Evolutionary conservation across 2,113 vertebrate species (phyloP).

Genomic region (Pluvianellus socialis): DNA sequence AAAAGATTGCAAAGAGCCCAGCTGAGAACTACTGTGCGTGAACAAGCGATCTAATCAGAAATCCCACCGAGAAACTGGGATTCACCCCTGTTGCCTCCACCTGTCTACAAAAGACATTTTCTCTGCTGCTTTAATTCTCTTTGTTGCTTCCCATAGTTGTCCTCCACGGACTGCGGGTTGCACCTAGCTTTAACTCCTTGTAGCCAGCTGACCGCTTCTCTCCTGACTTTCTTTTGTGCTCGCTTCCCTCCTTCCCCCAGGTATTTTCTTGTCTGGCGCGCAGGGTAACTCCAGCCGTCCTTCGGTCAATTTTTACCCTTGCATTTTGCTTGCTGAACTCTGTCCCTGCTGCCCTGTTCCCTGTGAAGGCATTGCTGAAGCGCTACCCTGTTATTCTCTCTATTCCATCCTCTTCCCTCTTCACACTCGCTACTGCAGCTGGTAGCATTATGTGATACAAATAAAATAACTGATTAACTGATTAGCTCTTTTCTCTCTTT

Average conservation of each 20-base stretch:
- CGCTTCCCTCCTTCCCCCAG: not conserved
- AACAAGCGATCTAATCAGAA: not conserved
- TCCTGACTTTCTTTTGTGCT: not conserved
- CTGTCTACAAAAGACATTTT: not conserved
- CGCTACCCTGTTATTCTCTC: not conserved
- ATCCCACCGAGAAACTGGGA: not conserved
- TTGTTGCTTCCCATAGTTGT: not conserved
- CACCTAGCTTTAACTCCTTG: not conserved
- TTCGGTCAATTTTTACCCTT: not conserved
- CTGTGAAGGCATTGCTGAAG: not conserved
- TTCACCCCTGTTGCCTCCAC: not conserved
- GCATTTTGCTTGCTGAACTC: not conserved
- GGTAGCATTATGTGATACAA: constrained; percentile 55
- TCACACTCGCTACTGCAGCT: constrained; percentile 19
- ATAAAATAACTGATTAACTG: constrained; percentile 69
- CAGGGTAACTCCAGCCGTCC: not conserved
- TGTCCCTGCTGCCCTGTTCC: not conserved
- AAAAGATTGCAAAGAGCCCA: not conserved
- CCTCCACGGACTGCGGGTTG: not conserved
- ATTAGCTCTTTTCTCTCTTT: constrained; percentile 56
- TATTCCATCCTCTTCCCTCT: not conserved
- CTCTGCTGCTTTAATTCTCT: not conserved
- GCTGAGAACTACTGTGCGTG: not conserved
- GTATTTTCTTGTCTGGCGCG: not conserved
- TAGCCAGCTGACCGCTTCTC: not conserved